Conservation (phyloP, 2,888 invertebrate genomes). For the Stenotaenia linearis region DNA sequence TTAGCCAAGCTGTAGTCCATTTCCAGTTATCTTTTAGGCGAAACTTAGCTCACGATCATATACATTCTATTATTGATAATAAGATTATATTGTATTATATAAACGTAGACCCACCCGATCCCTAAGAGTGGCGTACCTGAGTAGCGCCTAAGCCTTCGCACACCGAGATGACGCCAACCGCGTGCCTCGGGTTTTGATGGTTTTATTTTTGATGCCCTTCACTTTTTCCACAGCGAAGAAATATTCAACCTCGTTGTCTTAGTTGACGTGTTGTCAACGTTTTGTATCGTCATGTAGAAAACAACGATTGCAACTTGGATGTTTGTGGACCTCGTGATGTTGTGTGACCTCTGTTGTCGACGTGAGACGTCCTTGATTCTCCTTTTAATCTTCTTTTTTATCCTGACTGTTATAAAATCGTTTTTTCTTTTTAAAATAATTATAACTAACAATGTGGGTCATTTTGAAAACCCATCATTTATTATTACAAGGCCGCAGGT, state of each 20-base stretch:
- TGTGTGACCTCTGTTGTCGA: constrained; percentile 30
- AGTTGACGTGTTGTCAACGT: constrained; percentile 32
- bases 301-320: constrained; percentile 31
- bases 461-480: not conserved
- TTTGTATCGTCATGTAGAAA: constrained; percentile 31
- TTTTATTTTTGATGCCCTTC: constrained; percentile 1
- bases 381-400: constrained; percentile 3
- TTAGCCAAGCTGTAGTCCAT: constrained; percentile 26
- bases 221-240: constrained; percentile 19
- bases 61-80: constrained; percentile 33
- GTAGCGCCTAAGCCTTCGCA: not conserved
- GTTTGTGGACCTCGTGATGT: constrained; percentile 28
- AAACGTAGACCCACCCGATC: constrained; percentile 19
- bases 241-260: constrained; percentile 27
- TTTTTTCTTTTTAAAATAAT: not conserved
- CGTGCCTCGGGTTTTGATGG: constrained; percentile 29
- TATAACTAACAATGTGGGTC: not conserved
- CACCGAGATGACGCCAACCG: constrained; percentile 24
- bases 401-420: not conserved
- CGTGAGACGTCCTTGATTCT: constrained; percentile 30
- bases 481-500: not conserved
- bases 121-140: constrained; percentile 17
- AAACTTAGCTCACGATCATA: constrained; percentile 30
- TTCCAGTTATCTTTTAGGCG: constrained; percentile 32
- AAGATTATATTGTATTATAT: constrained; percentile 32